These are phyloP conservation scores for Branchipolynoe longqiensis DNA, from an alignment of 2,888 invertebrate species.

Conservation along the genomic window DNA sequence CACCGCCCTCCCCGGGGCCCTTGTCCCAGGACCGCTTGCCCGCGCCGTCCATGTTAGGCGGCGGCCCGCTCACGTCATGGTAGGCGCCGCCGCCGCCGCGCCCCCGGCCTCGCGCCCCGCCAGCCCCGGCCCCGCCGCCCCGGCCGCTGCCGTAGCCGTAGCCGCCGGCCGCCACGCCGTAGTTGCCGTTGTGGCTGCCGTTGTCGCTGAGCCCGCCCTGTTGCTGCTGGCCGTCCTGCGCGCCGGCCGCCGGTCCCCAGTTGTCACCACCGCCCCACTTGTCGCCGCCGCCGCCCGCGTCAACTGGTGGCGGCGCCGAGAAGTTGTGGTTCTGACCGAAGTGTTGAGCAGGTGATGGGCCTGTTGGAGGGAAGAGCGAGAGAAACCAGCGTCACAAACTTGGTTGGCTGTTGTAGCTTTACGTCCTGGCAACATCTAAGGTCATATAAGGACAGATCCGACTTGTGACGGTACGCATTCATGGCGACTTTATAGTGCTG, in stretches of 20 bases:
- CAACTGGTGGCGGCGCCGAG: neutral
- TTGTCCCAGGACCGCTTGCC: slow-evolving; percentile 54
- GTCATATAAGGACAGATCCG: too few species aligned
- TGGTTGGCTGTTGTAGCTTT: too few species aligned
- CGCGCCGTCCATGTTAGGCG: slow-evolving; percentile 47
- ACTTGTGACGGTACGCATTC: too few species aligned
- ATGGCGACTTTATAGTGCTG: too few species aligned
- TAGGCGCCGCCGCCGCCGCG: neutral
- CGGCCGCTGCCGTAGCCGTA: neutral
- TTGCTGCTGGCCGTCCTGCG: neutral
- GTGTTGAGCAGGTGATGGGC: neutral
- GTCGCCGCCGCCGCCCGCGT: neutral
- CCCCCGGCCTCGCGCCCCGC: slow-evolving; percentile 43
- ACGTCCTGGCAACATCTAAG: too few species aligned
- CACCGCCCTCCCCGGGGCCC: slow-evolving; percentile 46
- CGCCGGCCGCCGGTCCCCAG: slow-evolving; percentile 10
- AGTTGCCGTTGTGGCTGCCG: neutral
- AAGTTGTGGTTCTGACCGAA: slow-evolving; percentile 2
- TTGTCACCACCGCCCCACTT: slow-evolving; percentile 2
- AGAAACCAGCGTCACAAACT: too few species aligned
- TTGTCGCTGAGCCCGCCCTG: slow-evolving; percentile 21
- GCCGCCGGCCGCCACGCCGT: neutral
- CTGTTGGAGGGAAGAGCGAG: neutral
- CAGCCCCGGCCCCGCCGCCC: neutral
- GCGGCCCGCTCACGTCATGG: neutral